These are phyloP conservation scores for Lepus americanus DNA, from an alignment of 2,113 vertebrate genomes.

Conservation along the genomic window DNA sequence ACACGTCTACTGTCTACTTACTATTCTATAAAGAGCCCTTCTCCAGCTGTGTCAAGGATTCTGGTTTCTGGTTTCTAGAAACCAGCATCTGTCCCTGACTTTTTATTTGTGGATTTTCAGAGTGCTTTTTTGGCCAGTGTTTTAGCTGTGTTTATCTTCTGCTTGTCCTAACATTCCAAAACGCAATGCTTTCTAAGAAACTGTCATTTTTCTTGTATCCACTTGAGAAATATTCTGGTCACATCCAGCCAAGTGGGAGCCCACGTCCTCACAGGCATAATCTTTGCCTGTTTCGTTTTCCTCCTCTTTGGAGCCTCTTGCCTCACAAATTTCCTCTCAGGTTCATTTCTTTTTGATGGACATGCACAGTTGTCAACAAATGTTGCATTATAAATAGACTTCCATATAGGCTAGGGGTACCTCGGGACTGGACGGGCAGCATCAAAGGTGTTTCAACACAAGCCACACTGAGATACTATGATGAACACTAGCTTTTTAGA, in stretches of 20 bases:
- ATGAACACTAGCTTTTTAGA: constrained; percentile 6
- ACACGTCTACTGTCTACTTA: neutral
- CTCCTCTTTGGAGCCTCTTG: neutral
- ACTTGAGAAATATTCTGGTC: neutral
- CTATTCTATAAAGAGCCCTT: neutral
- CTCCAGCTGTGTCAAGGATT: neutral
- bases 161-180: neutral
- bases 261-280: neutral
- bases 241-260: neutral
- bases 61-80: constrained; percentile 36
- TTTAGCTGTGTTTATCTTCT: neutral
- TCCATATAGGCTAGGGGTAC: constrained; percentile 14
- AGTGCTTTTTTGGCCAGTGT: neutral
- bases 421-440: neutral
- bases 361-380: constrained; percentile 58
- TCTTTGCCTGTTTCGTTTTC: neutral
- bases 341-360: constrained; percentile 54
- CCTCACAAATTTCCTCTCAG: neutral
- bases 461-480: neutral
- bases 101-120: constrained; percentile 31
- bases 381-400: constrained; percentile 27
- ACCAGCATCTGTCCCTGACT: neutral
- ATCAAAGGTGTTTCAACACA: neutral
- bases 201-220: neutral
- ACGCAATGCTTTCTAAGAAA: neutral